Base-by-base conservation (phyloP, 2,888 invertebrate genomes). In the Ditylenchus weischeri region DNA sequence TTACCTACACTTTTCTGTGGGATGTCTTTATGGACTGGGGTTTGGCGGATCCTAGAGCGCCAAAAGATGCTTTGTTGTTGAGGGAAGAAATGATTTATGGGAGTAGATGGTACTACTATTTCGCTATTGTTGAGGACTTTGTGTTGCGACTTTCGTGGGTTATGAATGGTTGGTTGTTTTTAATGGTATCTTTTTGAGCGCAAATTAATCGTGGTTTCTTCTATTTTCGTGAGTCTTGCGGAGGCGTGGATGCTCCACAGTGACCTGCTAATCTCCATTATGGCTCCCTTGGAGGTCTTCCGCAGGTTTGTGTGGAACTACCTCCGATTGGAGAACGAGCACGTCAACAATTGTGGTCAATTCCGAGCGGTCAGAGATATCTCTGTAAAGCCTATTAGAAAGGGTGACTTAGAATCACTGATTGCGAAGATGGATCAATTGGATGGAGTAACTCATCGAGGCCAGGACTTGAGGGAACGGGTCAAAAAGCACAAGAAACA, bases 321-420 rank as follows among this genome's bases (percentile, higher is more conserved):
- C 86, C 95, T 98, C 87, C 95, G 98, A 0, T 85, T 98, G 80
- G 98, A 98, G 86, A 98, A 98, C 87, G 98, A 98, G 84, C 98
- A 98, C 84, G 86, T 98, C 51, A 98, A 98, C 86, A 99, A 98
- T 86, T 96, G 96, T 86, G 98, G 98, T 84, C 86, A 87, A 86
- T 98, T 98, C 87, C 88, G 98, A 80, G 98, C 98, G 11, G 96
- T 98, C 0, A 87, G 98, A 7, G 98, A 98, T 85, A 98, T 98
- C 62, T 92, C 92, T 0, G 92, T 94, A 61, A 93, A 92, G 57
- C 93, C 93, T 1, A 88, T 93, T 60, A 91, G 93, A 85, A 91
- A 92, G 54, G 78, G 80, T 5, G 79, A 80, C 67, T 65, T 80
- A 57, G 78, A 80, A 54, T 73, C 76, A 29, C 65, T 80, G 58